Conservation (phyloP, 23 tunicate species). For the Trididemnum clinides region DNA sequence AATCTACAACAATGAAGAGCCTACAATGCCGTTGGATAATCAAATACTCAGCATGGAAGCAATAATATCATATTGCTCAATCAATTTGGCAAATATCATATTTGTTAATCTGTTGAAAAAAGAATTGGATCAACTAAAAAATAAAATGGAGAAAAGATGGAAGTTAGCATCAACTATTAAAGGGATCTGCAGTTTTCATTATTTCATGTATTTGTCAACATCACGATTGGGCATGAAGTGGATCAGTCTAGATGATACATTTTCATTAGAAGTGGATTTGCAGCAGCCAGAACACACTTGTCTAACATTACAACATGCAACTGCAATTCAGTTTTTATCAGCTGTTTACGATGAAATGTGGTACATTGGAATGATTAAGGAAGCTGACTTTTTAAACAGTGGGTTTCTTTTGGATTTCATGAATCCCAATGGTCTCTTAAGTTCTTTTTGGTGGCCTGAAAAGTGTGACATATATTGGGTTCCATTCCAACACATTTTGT, state of each 20-base stretch:
- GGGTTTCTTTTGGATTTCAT: background rate
- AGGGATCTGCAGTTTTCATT: slow-evolving; percentile 2
- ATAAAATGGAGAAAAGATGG: background rate
- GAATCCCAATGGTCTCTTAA: background rate
- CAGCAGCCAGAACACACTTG: background rate
- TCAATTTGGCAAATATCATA: background rate
- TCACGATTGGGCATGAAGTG: background rate
- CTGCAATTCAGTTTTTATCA: background rate
- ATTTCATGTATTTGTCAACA: background rate
- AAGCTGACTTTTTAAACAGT: background rate
- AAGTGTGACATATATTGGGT: background rate
- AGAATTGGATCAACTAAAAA: background rate
- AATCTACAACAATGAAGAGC: slow-evolving; percentile 10
- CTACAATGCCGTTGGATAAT: slow-evolving; percentile 4
- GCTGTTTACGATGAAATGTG: background rate
- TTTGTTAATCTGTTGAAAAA: background rate
- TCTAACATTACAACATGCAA: background rate
- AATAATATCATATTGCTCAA: background rate
- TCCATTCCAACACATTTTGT: too few relatives aligned
- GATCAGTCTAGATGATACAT: slow-evolving; percentile 1
- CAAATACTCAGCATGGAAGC: background rate
- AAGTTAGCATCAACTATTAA: background rate
- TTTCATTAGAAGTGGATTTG: background rate
- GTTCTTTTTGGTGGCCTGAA: background rate
- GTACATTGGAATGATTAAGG: slow-evolving; percentile 12